Conservation (phyloP, 64 coral and sea anemone species). For the Cladopsammia gracilis region DNA sequence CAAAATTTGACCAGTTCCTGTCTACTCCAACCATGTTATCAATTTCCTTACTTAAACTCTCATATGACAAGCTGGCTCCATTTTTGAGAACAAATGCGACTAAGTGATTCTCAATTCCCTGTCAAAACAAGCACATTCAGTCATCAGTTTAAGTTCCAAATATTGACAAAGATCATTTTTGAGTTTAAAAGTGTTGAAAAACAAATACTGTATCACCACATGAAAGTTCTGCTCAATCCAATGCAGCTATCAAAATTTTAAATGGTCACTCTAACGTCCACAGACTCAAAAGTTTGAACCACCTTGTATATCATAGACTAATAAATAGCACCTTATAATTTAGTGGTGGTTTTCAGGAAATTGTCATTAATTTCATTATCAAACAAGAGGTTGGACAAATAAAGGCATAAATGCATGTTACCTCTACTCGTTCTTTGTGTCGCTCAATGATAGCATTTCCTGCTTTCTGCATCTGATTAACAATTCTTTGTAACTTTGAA, state of each 20-base stretch:
- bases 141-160: neutral
- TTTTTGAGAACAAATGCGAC: slow-evolving; percentile 30
- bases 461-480: slow-evolving; percentile 50
- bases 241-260: too few relatives aligned
- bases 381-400: too few relatives aligned
- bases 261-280: too few relatives aligned
- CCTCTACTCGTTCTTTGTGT: neutral
- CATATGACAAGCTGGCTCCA: slow-evolving; percentile 51
- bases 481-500: slow-evolving; percentile 21
- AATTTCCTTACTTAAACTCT: slow-evolving; percentile 44
- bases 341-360: too few relatives aligned
- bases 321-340: too few relatives aligned
- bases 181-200: too few relatives aligned
- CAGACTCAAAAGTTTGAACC: too few relatives aligned
- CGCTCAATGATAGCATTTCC: slow-evolving; percentile 36
- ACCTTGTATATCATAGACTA: too few relatives aligned
- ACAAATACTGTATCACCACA: too few relatives aligned
- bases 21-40: slow-evolving; percentile 67
- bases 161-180: neutral
- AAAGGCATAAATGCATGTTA: neutral
- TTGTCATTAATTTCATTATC: too few relatives aligned
- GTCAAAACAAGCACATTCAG: neutral
- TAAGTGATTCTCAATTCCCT: neutral
- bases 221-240: too few relatives aligned
- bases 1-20: slow-evolving; percentile 74